phyloP scores from a whole-genome alignment of 2,888 invertebrate genomes.

The Lycocerus yunnanus region DNA sequence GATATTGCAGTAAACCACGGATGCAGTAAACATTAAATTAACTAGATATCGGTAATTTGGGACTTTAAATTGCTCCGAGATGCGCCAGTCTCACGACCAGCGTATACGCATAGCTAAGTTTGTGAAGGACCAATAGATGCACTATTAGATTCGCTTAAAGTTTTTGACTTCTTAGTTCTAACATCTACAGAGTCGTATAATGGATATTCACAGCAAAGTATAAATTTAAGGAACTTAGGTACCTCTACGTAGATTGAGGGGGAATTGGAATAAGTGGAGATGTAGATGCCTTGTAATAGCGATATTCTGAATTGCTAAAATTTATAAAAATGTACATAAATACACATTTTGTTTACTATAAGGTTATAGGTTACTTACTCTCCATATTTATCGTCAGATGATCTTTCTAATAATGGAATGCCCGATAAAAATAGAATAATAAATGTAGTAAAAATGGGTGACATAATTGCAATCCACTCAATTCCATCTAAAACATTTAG shows the following conservation, averaged over 20 bases:
- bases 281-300: slow-evolving; percentile 85
- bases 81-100: slow-evolving; percentile 44
- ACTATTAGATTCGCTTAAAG: slow-evolving; percentile 72
- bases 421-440: slow-evolving; percentile 91
- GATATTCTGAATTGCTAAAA: slow-evolving; percentile 78
- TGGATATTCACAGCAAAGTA: slow-evolving; percentile 88
- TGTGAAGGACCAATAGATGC: slow-evolving; percentile 71
- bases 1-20: background rate
- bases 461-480: slow-evolving; percentile 86
- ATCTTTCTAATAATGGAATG: slow-evolving; percentile 84
- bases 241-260: slow-evolving; percentile 85
- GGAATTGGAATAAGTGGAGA: slow-evolving; percentile 90
- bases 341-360: too few relatives aligned
- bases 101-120: slow-evolving; percentile 70
- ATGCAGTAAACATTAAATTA: background rate
- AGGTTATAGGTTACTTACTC: slow-evolving; percentile 63
- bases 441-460: slow-evolving; percentile 84
- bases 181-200: slow-evolving; percentile 79
- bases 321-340: background rate
- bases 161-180: slow-evolving; percentile 59
- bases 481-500: slow-evolving; percentile 82
- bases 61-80: slow-evolving; percentile 20
- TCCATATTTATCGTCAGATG: slow-evolving; percentile 86
- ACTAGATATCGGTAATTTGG: slow-evolving; percentile 23
- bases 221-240: slow-evolving; percentile 79